Evolutionary conservation across 2,113 vertebrate species (phyloP).

Genomic region (Jacana jacana): DNA sequence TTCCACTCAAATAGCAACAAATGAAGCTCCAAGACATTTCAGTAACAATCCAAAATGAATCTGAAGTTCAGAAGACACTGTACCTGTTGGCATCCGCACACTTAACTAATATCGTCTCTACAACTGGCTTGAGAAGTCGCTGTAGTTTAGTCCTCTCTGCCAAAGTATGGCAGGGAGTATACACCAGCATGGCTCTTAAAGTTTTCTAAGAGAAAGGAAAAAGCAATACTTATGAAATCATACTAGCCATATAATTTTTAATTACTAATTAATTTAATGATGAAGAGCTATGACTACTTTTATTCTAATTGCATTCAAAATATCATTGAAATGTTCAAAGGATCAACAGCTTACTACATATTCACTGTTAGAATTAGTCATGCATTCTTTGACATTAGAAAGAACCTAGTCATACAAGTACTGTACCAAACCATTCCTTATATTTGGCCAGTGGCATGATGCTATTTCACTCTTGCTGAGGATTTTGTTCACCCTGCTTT

Average conservation of each 20-base stretch:
- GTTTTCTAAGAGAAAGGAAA: slow-evolving; percentile 79
- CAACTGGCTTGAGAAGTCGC: slow-evolving; percentile 86
- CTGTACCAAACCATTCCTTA: not conserved
- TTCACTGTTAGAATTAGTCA: not conserved
- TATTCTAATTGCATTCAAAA: not conserved
- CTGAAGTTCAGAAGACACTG: not conserved
- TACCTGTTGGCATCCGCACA: slow-evolving; percentile 92
- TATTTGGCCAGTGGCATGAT: not conserved
- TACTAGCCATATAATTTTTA: not conserved
- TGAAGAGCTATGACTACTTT: not conserved
- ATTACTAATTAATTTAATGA: not conserved
- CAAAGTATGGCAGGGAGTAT: slow-evolving; percentile 85
- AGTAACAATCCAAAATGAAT: not conserved
- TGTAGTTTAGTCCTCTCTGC: slow-evolving; percentile 84
- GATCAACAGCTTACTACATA: not conserved
- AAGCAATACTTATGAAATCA: not conserved
- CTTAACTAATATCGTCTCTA: slow-evolving; percentile 89
- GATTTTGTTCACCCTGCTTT: not conserved
- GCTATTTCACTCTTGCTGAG: not conserved
- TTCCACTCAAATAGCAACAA: not conserved
- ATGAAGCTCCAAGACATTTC: not conserved
- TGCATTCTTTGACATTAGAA: not conserved
- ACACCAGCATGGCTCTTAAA: slow-evolving; percentile 89
- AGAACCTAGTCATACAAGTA: not conserved
- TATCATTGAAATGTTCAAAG: not conserved